Conservation (phyloP, 1,140 invertebrate genomes). For the Matsumurasca onukii region DNA sequence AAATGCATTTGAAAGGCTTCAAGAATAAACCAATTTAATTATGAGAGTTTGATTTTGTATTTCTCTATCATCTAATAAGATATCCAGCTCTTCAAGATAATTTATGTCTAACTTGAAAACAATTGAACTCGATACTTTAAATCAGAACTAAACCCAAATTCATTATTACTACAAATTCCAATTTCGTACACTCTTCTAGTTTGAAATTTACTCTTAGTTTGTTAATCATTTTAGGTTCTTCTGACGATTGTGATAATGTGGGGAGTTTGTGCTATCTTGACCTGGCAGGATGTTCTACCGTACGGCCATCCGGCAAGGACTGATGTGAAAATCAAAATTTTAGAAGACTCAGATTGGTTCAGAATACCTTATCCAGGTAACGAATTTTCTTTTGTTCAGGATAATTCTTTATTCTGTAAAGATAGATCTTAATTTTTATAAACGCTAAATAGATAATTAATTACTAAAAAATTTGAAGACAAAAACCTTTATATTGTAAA, state of each 20-base stretch:
- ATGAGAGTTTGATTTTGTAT: too few relatives aligned
- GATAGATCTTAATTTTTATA: not conserved
- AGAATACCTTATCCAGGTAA: constrained; percentile 80
- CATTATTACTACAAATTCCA: too few relatives aligned
- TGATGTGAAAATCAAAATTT: constrained; percentile 71
- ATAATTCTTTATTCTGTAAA: not conserved
- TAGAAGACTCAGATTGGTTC: constrained; percentile 77
- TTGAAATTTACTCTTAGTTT: not conserved
- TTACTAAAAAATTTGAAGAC: too few relatives aligned
- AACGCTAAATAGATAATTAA: too few relatives aligned
- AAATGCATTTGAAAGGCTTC: too few relatives aligned
- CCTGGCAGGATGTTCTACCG: constrained; percentile 63
- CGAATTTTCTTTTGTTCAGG: not conserved
- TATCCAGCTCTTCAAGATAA: too few relatives aligned
- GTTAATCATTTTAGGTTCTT: constrained; percentile 69
- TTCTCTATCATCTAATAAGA: too few relatives aligned
- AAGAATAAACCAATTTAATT: too few relatives aligned
- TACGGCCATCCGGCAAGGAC: constrained; percentile 71
- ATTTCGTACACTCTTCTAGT: too few relatives aligned
- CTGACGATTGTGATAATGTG: constrained; percentile 80
- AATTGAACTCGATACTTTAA: too few relatives aligned
- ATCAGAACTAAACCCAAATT: too few relatives aligned
- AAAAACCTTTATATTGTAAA: not conserved
- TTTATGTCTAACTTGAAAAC: too few relatives aligned
- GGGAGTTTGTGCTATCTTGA: constrained; percentile 74